Percentiles rank a stretch among this genome's conserved stretches.
phyloP scores from a whole-genome alignment of 2,888 invertebrate genomes.

The Empis stercorea region DNA sequence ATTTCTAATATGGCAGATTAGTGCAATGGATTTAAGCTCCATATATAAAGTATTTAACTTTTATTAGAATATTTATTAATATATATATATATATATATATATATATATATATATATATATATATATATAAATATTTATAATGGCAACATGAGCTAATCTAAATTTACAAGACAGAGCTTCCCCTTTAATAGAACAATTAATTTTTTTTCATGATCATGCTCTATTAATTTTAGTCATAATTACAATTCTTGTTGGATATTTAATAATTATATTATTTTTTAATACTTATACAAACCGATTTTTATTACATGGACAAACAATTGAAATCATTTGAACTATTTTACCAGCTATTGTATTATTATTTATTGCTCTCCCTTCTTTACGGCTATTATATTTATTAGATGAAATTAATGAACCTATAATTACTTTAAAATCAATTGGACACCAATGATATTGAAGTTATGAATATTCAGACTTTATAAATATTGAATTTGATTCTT shows the following conservation, averaged over 20 bases:
- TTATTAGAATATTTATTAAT: constrained; percentile 39
- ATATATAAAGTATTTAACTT: constrained; percentile 48
- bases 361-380: constrained; percentile 48
- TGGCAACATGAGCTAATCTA: constrained; percentile 45
- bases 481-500: constrained; percentile 48
- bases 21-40: constrained; percentile 54
- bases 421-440: constrained; percentile 48
- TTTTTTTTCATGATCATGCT: constrained; percentile 49
- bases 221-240: constrained; percentile 49
- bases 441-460: constrained; percentile 53
- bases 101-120: no score
- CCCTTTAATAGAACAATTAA: constrained; percentile 52
- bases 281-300: constrained; percentile 45
- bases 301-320: constrained; percentile 44
- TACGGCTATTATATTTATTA: constrained; percentile 46
- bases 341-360: constrained; percentile 46
- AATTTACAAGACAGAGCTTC: constrained; percentile 47
- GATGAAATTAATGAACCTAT: constrained; percentile 48
- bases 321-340: constrained; percentile 53
- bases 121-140: constrained; percentile 21
- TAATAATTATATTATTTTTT: constrained; percentile 43
- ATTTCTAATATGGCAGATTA: constrained; percentile 50
- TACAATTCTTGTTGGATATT: constrained; percentile 44
- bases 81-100: no score
- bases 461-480: constrained; percentile 53